phyloP scores from a whole-genome alignment of 2,797 vertebrate genomes.

The Danio aesculapii region DNA sequence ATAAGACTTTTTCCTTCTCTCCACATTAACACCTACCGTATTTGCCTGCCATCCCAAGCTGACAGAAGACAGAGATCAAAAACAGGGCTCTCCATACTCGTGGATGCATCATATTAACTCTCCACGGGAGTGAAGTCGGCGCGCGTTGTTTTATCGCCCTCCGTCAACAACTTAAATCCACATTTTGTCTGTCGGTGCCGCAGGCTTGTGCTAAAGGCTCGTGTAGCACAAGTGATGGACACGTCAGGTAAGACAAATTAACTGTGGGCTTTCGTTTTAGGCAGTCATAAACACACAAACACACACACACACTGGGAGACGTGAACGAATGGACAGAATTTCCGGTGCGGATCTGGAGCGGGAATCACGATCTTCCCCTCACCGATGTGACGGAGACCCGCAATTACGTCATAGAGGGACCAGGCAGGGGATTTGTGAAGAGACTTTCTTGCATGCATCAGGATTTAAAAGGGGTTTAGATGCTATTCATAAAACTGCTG shows the following conservation, averaged over 20 bases:
- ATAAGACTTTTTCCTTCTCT: neutral
- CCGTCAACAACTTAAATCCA: conserved; percentile 51
- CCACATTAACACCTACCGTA: conserved; percentile 63
- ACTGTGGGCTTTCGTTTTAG: conserved; percentile 41
- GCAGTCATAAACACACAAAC: conserved; percentile 42
- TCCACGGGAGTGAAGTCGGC: conserved; percentile 42
- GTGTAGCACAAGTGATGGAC: conserved; percentile 32
- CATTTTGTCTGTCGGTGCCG: conserved; percentile 52
- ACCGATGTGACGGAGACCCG: conserved; percentile 53
- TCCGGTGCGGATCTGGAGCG: conserved; percentile 60
- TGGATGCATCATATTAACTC: conserved; percentile 59
- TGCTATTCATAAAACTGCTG: neutral
- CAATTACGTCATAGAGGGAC: conserved; percentile 59
- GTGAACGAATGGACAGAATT: conserved; percentile 48
- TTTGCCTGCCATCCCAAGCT: conserved; percentile 65
- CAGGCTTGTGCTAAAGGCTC: conserved; percentile 40
- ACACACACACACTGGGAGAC: conserved; percentile 36
- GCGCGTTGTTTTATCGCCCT: conserved; percentile 32
- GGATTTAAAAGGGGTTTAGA: neutral
- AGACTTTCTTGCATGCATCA: neutral
- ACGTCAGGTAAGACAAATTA: conserved; percentile 42
- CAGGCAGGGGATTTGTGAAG: conserved; percentile 6
- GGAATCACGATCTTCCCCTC: conserved; percentile 38
- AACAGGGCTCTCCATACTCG: conserved; percentile 65
- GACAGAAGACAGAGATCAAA: conserved; percentile 65